Percentiles rank a stretch among this genome's conserved stretches.
These are phyloP conservation scores for Strigops habroptila DNA, from an alignment of 2,113 vertebrate species.

Conservation along the genomic window DNA sequence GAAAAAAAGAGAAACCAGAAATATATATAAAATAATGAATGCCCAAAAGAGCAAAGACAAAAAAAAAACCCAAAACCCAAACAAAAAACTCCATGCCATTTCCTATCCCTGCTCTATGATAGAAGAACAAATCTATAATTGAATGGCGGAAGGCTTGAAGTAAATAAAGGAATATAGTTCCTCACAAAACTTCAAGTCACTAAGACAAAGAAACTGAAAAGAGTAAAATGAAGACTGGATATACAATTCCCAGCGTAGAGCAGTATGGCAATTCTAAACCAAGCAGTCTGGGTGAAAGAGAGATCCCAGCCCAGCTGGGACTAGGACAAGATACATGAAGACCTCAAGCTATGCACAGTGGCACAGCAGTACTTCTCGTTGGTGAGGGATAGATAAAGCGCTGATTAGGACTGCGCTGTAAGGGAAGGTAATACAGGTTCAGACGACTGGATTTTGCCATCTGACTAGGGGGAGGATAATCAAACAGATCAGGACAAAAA, in stretches of 20 bases:
- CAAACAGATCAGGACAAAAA: neutral
- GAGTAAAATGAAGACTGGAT: neutral
- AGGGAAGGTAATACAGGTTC: neutral
- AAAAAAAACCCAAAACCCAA: neutral
- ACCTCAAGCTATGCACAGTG: neutral
- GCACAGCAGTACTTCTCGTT: rapidly evolving
- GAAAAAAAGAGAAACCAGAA: neutral
- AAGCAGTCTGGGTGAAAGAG: neutral
- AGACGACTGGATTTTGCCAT: neutral
- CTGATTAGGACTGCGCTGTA: no score
- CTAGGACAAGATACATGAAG: no score
- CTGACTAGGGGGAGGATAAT: neutral
- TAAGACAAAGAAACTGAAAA: neutral
- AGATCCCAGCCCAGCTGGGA: rapidly evolving
- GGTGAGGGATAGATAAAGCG: rapidly evolving
- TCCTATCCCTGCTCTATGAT: neutral
- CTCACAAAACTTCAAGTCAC: neutral
- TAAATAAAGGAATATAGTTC: neutral
- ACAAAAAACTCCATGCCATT: neutral
- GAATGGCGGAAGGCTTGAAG: neutral
- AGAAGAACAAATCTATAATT: neutral
- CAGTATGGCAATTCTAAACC: neutral
- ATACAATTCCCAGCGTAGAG: neutral
- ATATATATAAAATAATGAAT: neutral
- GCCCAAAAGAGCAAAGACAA: neutral